Evolutionary conservation across 2,797 vertebrate species (phyloP), one percentile per base, ranked within the genome.

Genomic region (Siniperca undulata): DNA sequence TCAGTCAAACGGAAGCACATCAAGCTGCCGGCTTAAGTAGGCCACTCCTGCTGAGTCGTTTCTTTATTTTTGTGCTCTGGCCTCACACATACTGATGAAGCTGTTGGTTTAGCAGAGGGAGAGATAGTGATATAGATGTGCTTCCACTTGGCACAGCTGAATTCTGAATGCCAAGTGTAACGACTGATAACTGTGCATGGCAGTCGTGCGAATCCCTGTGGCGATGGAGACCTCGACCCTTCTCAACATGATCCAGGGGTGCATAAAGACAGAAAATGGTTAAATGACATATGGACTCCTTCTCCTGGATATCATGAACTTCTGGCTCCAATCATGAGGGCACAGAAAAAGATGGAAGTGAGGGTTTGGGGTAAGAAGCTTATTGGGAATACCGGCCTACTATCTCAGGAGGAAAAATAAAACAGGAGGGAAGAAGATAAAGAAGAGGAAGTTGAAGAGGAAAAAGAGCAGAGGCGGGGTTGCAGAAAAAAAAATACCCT

Each of bases 281-380:
- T 52, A 70, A 73, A 27, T 75, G 82, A 83, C 76, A 86, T 77
- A 77, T 40, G 78, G 72, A 80, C 42, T 42, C 12, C 17, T 53
- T 64, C 12, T 62, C 42, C 50, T 30, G 13, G 44, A 56, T 75
- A 24, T 64, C 38, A 38, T 72, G 34, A 55, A 48, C 7, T 27
- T 77, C 34, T 60, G 36, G 34, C 56, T 86, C 53, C 70, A 87
- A 79, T 86, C 77, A 68, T 52, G 52, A 85, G 70, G 74, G 80
- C 62, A 62, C 11, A 19, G 68, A 77, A 72, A 85, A 85, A 88
- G 80, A 91, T 84, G 70, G 70, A 91, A 78, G 84, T 91, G 85
- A 87, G 86, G 67, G 70, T 82, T 91, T 84, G 62, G 70, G 74
- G 75, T 94, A 95, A 94, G 95, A 93, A 78, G 92, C 89, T 94